Percentiles rank a stretch among this genome's conserved stretches.
Conservation (phyloP, 2,113 vertebrate genomes). For the Camarhynchus parvulus region DNA sequence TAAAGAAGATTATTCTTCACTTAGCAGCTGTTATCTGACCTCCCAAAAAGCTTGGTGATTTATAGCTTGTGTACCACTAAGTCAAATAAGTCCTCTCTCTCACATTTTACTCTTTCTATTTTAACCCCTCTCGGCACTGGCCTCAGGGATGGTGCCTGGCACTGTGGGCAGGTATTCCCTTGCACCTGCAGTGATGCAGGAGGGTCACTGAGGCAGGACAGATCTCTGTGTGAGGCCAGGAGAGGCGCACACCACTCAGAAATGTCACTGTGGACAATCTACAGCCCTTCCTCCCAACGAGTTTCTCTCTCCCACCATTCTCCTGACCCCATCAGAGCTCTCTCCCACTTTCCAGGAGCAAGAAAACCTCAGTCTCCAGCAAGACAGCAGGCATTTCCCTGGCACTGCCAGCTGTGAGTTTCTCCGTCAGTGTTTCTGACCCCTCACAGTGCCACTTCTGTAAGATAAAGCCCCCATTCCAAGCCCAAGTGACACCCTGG, state of each 20-base stretch:
- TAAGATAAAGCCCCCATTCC: not conserved
- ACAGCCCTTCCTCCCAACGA: not conserved
- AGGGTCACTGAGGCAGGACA: not conserved
- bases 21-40: not conserved
- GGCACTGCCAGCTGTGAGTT: not conserved
- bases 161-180: not conserved
- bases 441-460: not conserved
- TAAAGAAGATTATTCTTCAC: not conserved
- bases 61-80: not conserved
- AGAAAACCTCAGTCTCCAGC: not conserved
- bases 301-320: not conserved
- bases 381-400: not conserved
- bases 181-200: not conserved
- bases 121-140: accelerated
- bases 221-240: not conserved
- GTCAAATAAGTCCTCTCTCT: not conserved
- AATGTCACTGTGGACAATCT: not conserved
- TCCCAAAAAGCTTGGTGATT: not conserved
- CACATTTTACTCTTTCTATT: not conserved
- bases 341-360: not conserved
- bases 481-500: not conserved
- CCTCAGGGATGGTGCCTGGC: not conserved
- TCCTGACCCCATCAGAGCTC: not conserved
- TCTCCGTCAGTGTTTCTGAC: not conserved
- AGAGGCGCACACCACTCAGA: not conserved